Base-by-base conservation (phyloP, 2,113 vertebrate genomes). In the Boleophthalmus pectinirostris region DNA sequence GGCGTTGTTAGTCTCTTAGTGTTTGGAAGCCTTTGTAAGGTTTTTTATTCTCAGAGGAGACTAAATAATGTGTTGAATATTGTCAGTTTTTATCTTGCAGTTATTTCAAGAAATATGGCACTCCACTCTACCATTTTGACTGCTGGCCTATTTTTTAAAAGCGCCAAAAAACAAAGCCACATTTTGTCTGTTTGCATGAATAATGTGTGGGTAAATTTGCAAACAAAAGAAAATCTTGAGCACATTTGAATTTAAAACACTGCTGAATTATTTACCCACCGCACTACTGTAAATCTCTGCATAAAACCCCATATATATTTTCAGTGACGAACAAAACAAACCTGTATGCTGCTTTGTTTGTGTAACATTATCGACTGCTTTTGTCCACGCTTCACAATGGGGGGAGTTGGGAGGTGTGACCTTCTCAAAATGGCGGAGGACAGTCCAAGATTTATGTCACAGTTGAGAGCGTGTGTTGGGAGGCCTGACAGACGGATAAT, bases 401-500 rank as follows among this genome's bases (percentile, higher is more conserved):
- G 81, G 38, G 66, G 77, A 85, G 80, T 80, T 83, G 85, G 73
- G 81, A 85, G 75, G 79, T 85, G 68, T 91, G 90, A 92, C 91
- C 91, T 93, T 91, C 84, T 84, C 89, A 88, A 91, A 58, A 91
- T 75, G 79, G 84, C 78, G 81, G 83, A 90, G 91, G 88, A 86
- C 87, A 90, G 85, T 87, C 85, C 74, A 81, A 90, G 89, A 93
- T 93, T 88, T 90, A 92, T 92, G 91, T 92, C 91, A 92, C 85
- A 91, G 87, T 79, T 87, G 90, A 93, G 90, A 87, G 92, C 80
- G 92, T 91, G 88, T 93, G 89, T 92, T 91, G 86, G 84, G 77
- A 85, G 83, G 77, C 80, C 85, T 92, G 92, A 93, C 88, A 88
- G 91, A 93, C 68, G 78, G 92, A 93, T 93, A 93, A 94, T 94